Percentiles rank a stretch among this genome's conserved stretches.
Conservation (phyloP, 2,113 vertebrate species). For the Neoarius graeffei region DNA sequence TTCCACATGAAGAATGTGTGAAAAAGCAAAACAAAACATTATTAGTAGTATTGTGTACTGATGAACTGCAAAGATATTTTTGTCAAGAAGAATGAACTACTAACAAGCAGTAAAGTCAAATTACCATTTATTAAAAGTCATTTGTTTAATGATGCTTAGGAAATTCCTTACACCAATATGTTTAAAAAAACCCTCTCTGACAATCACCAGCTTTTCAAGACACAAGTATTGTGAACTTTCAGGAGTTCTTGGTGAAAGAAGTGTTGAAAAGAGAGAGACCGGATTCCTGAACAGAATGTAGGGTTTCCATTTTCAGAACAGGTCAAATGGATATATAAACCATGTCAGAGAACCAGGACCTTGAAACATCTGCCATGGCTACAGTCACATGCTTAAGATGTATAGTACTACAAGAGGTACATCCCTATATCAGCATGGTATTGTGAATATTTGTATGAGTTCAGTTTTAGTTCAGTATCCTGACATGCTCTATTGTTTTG, state of each 20-base stretch:
- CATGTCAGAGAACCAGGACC: not conserved
- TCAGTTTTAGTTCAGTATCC: not conserved
- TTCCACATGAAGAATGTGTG: not conserved
- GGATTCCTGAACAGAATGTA: slow-evolving; percentile 17
- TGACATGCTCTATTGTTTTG: not conserved
- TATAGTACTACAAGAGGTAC: not conserved
- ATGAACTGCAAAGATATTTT: not conserved
- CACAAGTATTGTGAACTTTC: slow-evolving; percentile 16
- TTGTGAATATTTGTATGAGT: not conserved
- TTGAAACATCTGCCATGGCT: slow-evolving; percentile 15
- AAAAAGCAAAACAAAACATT: slow-evolving; percentile 42
- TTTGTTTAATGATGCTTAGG: not conserved
- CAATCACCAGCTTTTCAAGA: not conserved
- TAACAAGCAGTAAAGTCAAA: not conserved
- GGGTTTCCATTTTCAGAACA: slow-evolving; percentile 24
- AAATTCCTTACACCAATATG: not conserved
- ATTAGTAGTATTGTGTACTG: not conserved
- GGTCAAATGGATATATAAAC: slow-evolving; percentile 13
- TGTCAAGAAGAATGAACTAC: not conserved
- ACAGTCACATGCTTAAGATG: slow-evolving; percentile 21
- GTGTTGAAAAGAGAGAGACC: not conserved
- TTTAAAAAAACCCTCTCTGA: not conserved
- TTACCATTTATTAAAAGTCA: not conserved
- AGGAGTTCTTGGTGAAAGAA: slow-evolving; percentile 21
- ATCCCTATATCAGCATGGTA: not conserved